Base-by-base conservation (phyloP, 2,797 vertebrate species). In the Tamandua tetradactyla region DNA sequence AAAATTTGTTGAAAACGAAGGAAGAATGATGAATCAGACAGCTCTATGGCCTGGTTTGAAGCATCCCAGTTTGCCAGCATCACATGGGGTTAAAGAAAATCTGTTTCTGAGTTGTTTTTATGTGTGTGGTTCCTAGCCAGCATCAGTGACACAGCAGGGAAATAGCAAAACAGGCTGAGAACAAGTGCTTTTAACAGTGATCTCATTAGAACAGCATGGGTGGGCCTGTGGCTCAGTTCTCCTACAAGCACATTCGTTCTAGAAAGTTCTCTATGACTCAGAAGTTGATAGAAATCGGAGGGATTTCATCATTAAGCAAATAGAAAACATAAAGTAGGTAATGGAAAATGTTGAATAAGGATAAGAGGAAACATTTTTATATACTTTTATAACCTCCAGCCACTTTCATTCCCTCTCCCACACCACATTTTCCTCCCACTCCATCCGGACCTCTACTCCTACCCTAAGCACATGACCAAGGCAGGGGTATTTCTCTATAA, bases 111-210 rank as follows among this genome's bases (percentile, higher is more conserved):
- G 93, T 92, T 97, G 95, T 95, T 95, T 95, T 85, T 83, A 37
- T 81, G 94, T 96, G 96, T 96, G 94, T 95, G 97, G 93, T 62
- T 71, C 87, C 25, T 80, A 84, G 57, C 8, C 69, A 42, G 59
- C 64, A 17, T 37, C 68, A 75, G 95, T 97, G 97, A 97, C 97
- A 64, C 96, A 96, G 81, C 91, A 68, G 79, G 92, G 55, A 88
- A 95, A 96, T 68, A 80, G 91, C 72, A 75, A 94, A 80, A 79
- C 72, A 89, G 61, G 79, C 64, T 37, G 59, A 94, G 87, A 95
- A 78, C 30, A 22, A 95, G 91, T 32, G 23, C 81, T 75, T n/a
- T 42, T 74, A 57, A 59, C 62, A 94, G 94, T 92, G 96, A 97
- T 18, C 96, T 97, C 96, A 96, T 47, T 93, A 0, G 11, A 44